A percentile compares a stretch with the other conserved stretches of the same genome.
These are phyloP conservation scores for Clepsis dumicolana DNA, from an alignment of 2,888 invertebrate genomes.

Conservation along the genomic window DNA sequence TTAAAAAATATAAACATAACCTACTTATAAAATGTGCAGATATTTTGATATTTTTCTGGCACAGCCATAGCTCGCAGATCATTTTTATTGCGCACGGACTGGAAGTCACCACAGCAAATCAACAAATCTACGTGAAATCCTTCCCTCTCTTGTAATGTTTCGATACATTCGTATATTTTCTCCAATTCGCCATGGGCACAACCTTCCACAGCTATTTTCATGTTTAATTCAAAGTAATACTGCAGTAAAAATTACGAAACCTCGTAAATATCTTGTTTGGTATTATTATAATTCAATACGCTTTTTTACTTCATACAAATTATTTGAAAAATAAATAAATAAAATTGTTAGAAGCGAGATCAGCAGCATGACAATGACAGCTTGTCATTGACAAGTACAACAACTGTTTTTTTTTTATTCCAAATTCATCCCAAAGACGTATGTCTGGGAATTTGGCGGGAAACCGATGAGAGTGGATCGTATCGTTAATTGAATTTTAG, in stretches of 20 bases:
- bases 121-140: conserved; percentile 94
- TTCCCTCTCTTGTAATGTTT: conserved; percentile 90
- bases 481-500: no score
- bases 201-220: conserved; percentile 98
- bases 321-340: neutral
- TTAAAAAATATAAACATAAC: conserved; percentile 54
- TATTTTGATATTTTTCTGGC: conserved; percentile 95
- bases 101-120: conserved; percentile 99
- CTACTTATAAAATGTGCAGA: conserved; percentile 97
- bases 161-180: conserved; percentile 95
- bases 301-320: neutral
- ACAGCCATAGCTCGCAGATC: conserved; percentile 98
- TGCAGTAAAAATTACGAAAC: neutral
- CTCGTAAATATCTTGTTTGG: neutral
- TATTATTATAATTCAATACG: neutral
- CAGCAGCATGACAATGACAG: neutral
- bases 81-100: conserved; percentile 95
- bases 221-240: conserved; percentile 62
- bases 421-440: no score
- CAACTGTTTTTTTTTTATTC: no score
- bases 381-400: no score
- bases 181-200: conserved; percentile 99
- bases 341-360: neutral
- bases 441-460: no score
- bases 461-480: no score